Conservation (phyloP, 2,113 vertebrate genomes). For the Heterochromis multidens region DNA sequence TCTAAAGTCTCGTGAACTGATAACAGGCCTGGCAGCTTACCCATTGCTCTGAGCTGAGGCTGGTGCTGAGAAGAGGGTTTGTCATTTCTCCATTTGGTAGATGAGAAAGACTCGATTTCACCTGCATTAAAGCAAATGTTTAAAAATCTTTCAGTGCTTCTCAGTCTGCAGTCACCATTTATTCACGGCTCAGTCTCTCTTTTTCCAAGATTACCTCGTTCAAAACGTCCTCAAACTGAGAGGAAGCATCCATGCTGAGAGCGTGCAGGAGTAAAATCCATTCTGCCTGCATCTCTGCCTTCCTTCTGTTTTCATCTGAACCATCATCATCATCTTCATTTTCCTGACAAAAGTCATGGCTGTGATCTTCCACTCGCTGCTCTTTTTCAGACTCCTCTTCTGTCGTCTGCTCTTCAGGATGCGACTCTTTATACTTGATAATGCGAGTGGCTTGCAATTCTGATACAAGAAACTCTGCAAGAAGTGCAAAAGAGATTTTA, state of each 20-base stretch:
- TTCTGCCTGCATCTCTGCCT: conserved; percentile 52
- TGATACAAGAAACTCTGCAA: conserved; percentile 71
- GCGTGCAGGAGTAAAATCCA: conserved; percentile 57
- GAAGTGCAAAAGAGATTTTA: not conserved
- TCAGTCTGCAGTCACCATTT: not conserved
- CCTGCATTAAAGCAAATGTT: conserved; percentile 44
- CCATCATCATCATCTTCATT: conserved; percentile 2
- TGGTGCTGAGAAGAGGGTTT: conserved; percentile 71
- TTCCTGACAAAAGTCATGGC: not conserved
- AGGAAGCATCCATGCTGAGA: conserved; percentile 64
- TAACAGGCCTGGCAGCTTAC: conserved; percentile 57
- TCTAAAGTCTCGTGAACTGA: not conserved
- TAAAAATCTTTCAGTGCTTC: not conserved
- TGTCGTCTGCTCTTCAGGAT: conserved; percentile 46
- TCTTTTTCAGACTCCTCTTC: conserved; percentile 51
- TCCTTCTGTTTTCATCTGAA: not conserved
- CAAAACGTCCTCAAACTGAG: conserved; percentile 47
- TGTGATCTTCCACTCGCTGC: conserved; percentile 39
- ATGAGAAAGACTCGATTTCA: conserved; percentile 52
- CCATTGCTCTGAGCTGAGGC: conserved; percentile 77
- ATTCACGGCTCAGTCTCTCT: not conserved
- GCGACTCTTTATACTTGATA: conserved; percentile 40
- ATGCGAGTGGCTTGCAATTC: conserved; percentile 71
- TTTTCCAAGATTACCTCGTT: conserved; percentile 50
- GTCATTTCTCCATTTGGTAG: conserved; percentile 53